A percentile compares a stretch with the other conserved stretches of the same genome.
Evolutionary conservation across 2,888 invertebrate genomes (phyloP).

Genomic region (Serripes groenlandicus): DNA sequence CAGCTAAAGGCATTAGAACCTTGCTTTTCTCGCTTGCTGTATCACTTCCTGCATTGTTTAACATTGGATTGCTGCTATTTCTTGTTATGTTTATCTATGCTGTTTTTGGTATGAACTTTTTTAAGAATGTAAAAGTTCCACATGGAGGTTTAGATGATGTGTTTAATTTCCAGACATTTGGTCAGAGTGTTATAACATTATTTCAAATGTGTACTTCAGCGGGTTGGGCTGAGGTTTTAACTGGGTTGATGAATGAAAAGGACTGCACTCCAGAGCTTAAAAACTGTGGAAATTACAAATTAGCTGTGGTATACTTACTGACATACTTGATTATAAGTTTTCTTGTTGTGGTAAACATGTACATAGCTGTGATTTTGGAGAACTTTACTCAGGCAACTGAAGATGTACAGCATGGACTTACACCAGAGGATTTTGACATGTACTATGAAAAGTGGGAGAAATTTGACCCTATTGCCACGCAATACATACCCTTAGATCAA

Average conservation of each 20-base stretch:
- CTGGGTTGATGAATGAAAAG: constrained; percentile 92
- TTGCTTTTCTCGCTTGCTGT: constrained; percentile 98
- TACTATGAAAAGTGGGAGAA: constrained; percentile 99
- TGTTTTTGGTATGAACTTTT: constrained; percentile 99
- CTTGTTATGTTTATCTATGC: constrained; percentile 99
- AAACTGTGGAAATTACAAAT: constrained; percentile 94
- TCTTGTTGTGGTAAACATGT: constrained; percentile 99
- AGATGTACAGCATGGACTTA: constrained; percentile 93
- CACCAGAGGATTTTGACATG: constrained; percentile 99
- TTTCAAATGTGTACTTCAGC: constrained; percentile 91
- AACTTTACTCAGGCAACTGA: constrained; percentile 99
- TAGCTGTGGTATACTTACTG: constrained; percentile 97
- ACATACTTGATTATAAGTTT: constrained; percentile 99
- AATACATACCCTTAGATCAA: constrained; percentile 98
- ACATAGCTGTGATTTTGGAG: constrained; percentile 99
- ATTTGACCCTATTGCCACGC: constrained; percentile 98
- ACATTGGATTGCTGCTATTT: constrained; percentile 98
- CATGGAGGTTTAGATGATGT: constrained; percentile 95
- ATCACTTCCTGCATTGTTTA: constrained; percentile 99
- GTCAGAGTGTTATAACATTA: constrained; percentile 98
- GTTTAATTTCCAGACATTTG: constrained; percentile 99
- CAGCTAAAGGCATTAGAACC: constrained; percentile 99
- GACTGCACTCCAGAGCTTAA: neutral
- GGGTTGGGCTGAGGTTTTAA: constrained; percentile 98
- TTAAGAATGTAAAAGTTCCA: constrained; percentile 95